Evolutionary conservation across 2,113 vertebrate species (phyloP).

Genomic region (Brachyhypopomus occidentalis): DNA sequence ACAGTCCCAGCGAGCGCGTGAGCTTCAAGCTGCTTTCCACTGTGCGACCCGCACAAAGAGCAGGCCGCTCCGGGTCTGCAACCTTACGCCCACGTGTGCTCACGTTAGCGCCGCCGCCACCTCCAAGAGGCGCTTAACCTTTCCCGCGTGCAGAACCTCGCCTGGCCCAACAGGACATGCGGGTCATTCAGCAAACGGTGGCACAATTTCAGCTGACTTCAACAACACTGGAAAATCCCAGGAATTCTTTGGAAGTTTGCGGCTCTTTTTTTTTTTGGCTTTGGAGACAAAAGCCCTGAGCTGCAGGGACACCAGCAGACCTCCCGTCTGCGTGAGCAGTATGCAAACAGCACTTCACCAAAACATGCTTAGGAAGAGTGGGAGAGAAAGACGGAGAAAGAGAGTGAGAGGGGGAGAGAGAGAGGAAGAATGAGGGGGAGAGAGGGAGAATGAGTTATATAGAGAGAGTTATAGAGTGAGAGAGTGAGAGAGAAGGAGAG

Average conservation of each 20-base stretch:
- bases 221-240: background rate
- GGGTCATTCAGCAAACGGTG: background rate
- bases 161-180: background rate
- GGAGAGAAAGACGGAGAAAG: background rate
- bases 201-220: background rate
- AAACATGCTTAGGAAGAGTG: constrained; percentile 58
- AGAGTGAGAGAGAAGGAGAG: too few relatives aligned
- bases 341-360: constrained; percentile 67
- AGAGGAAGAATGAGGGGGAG: too few relatives aligned
- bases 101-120: constrained; percentile 30
- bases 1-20: constrained; percentile 71
- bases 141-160: background rate
- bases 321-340: constrained; percentile 51
- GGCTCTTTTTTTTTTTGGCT: too few relatives aligned
- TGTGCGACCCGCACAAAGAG: constrained; percentile 63
- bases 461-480: too few relatives aligned
- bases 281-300: constrained; percentile 35
- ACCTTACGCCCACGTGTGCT: constrained; percentile 9
- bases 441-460: too few relatives aligned
- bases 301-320: constrained; percentile 55
- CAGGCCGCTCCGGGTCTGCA: constrained; percentile 53
- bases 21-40: constrained; percentile 65
- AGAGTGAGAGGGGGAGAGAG: too few relatives aligned
- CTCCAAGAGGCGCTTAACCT: constrained; percentile 43
- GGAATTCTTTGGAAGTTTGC: background rate